Conservation (phyloP, 2,888 invertebrate genomes). For the Teinopalpus imperialis region DNA sequence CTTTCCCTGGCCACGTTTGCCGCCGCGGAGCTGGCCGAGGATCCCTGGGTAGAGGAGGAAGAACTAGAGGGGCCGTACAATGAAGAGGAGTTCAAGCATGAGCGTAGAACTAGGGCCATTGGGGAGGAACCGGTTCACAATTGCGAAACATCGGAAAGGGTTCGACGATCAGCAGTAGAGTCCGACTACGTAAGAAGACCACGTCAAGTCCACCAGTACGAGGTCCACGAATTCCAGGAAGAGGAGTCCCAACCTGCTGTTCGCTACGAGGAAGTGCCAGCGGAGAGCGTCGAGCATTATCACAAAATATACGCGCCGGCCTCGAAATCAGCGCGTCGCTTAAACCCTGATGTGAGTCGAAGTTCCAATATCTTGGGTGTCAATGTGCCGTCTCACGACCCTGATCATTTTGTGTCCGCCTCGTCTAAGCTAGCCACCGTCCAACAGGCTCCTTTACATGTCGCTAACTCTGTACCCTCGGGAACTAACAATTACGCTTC, state of each 20-base stretch:
- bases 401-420: slow-evolving; percentile 4
- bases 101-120: slow-evolving; percentile 46
- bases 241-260: slow-evolving; percentile 50
- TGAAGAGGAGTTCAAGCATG: slow-evolving; percentile 41
- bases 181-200: slow-evolving; percentile 47
- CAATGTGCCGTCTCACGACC: slow-evolving; percentile 28
- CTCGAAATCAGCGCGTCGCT: slow-evolving; percentile 40
- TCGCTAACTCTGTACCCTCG: slow-evolving; percentile 2
- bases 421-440: slow-evolving; percentile 34
- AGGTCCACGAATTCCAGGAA: slow-evolving; percentile 65
- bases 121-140: slow-evolving; percentile 40
- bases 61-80: slow-evolving; percentile 52
- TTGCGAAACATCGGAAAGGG: slow-evolving; percentile 34
- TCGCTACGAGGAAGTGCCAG: slow-evolving; percentile 70
- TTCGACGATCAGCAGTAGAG: slow-evolving; percentile 34
- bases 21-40: slow-evolving; percentile 51
- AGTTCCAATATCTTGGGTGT: slow-evolving; percentile 36
- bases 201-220: slow-evolving; percentile 66
- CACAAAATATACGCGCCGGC: slow-evolving; percentile 56
- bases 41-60: slow-evolving; percentile 61
- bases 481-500: slow-evolving; percentile 21
- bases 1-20: slow-evolving; percentile 46
- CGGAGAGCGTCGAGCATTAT: slow-evolving; percentile 71
- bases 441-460: slow-evolving; percentile 3
- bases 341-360: slow-evolving; percentile 46